Evolutionary conservation across 2,888 invertebrate species (phyloP).

Genomic region (Ochropacha duplaris): DNA sequence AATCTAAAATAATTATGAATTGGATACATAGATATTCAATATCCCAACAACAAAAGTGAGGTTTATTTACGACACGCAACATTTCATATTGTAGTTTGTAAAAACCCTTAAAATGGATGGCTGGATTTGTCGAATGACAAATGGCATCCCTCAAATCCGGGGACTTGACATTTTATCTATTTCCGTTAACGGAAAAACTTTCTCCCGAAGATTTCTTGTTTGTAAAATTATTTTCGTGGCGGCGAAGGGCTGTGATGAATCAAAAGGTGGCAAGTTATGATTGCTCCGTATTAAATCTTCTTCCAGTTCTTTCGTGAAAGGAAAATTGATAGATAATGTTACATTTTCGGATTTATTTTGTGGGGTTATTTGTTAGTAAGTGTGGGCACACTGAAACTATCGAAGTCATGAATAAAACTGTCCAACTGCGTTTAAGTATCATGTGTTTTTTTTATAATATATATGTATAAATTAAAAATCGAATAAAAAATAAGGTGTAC

Average conservation of each 20-base stretch:
- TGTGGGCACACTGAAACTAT: too few species aligned
- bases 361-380: not conserved
- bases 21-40: too few species aligned
- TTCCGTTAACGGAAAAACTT: constrained; percentile 28
- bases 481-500: too few species aligned
- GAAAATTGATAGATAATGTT: constrained; percentile 2
- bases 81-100: not conserved
- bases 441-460: too few species aligned
- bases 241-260: not conserved
- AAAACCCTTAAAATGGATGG: constrained; percentile 17
- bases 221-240: constrained; percentile 2
- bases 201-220: constrained; percentile 9
- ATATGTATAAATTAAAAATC: too few species aligned
- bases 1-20: too few species aligned
- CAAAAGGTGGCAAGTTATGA: constrained; percentile 5
- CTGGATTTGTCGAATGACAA: constrained; percentile 29
- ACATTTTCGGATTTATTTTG: not conserved
- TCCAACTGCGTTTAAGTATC: too few species aligned
- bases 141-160: constrained; percentile 19
- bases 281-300: constrained; percentile 3
- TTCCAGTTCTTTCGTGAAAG: not conserved
- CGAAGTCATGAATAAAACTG: too few species aligned
- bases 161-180: constrained; percentile 24
- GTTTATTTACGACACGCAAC: too few species aligned
- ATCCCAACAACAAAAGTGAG: not conserved